Base-by-base conservation (phyloP, 2,113 vertebrate genomes). In the Elephas maximus region DNA sequence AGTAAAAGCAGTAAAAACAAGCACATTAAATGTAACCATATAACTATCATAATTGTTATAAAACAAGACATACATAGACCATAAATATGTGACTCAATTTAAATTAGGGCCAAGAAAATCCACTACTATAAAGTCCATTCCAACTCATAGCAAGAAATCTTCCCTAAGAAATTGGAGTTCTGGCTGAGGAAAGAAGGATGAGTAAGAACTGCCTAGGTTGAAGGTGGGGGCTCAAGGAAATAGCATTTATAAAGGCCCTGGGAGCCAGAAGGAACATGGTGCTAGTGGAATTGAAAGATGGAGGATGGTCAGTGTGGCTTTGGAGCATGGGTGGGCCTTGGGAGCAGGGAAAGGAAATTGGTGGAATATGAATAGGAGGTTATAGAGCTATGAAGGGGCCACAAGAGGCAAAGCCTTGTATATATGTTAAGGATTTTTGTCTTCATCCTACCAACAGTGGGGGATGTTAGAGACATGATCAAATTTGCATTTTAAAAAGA, bases 401-500 rank as follows among this genome's bases (percentile, higher is more conserved):
- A 8, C 6, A 9, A 48, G 63, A 92, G 10, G 53, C 30, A 77
- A 45, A 90, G 51, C 30, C 41, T 76, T 37, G 12, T n/a, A 30
- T 3, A 9, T 21, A 21, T 37, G 8, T 81, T 80, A 62, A 85
- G 30, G 20, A 86, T 81, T 90, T 90, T 17, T 8, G 48, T 51
- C 48, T 94, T 92, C 91, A 20, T n/a, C 33, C 69, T 91, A 80
- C 63, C 62, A 90, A 80, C 37, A 17, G 44, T 82, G 11, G n/a
- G 33, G 11, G 26, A 71, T 23, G 53, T 62, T 5, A 87, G 6
- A 80, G 28, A 62, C 37, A 37, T 77, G 48, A 51, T 62, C 67
- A 91, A 41, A 71, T 88, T 76, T 95, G 57, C 28, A 48, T 76
- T 95, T 96, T 78, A 53, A 94, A 74, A 92, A 84, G 63, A 76